Conservation (phyloP, 2,797 vertebrate species). For the Muraenolepis orangiensis region DNA sequence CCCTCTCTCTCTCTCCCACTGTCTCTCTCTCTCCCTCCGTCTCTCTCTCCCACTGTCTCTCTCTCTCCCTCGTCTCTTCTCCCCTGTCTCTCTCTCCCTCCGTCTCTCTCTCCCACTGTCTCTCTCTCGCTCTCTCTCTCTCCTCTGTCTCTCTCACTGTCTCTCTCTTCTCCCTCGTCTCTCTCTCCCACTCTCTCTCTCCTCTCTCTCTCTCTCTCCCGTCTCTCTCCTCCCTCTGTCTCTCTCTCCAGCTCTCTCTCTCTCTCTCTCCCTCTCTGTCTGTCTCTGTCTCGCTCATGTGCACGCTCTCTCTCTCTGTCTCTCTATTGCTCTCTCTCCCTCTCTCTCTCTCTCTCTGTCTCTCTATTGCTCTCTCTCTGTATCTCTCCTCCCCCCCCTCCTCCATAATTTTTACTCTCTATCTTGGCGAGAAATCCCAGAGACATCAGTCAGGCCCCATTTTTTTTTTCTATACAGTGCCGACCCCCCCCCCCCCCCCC, state of each 20-base stretch:
- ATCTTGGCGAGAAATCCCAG: conserved; percentile 59
- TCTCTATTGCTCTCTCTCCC: no score
- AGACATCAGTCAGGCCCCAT: conserved; percentile 64
- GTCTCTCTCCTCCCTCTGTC: no score
- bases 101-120: conserved; percentile 37
- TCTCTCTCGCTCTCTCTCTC: conserved; percentile 24
- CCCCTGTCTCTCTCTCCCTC: conserved; percentile 11
- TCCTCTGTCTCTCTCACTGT: conserved; percentile 1
- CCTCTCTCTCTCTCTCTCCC: no score
- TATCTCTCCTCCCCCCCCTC: conserved; percentile 11
- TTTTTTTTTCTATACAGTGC: conserved; percentile 43
- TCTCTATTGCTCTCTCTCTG: background rate
- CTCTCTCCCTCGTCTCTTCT: background rate
- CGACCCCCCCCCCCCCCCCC: conserved; percentile 33
- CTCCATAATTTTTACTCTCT: conserved; percentile 39
- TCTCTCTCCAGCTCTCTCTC: no score
- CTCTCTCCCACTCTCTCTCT: conserved; percentile 12
- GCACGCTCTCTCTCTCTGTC: no score
- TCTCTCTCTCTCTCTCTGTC: background rate
- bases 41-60: no score
- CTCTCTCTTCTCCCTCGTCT: background rate
- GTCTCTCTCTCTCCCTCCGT: background rate
- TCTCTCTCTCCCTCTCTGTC: no score
- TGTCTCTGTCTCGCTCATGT: no score
- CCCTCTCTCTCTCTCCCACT: conserved; percentile 22